A percentile compares a stretch with the other conserved stretches of the same genome.
These are phyloP conservation scores for Iguana delicatissima DNA, from an alignment of 2,797 vertebrate species.

Conservation along the genomic window DNA sequence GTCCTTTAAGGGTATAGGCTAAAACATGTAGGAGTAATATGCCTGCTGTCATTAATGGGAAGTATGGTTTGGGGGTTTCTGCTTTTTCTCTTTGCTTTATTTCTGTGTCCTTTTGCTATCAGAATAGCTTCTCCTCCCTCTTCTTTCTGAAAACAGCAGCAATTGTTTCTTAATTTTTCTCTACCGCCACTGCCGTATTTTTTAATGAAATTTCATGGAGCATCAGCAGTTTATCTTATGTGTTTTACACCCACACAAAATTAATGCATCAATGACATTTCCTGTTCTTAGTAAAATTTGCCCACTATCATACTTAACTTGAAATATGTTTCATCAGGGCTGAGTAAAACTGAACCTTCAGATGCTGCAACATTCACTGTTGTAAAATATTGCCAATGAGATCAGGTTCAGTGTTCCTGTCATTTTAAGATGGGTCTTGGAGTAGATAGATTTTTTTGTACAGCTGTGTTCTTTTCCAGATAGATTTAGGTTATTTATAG, in stretches of 20 bases:
- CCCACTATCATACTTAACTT: not conserved
- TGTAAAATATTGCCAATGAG: not conserved
- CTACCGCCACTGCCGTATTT: not conserved
- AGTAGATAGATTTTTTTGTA: not conserved
- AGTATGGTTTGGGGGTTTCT: rapidly evolving
- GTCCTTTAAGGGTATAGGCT: not conserved
- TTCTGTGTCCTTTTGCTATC: not conserved
- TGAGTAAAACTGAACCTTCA: constrained; percentile 15
- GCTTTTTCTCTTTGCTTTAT: rapidly evolving
- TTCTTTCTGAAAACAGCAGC: not conserved
- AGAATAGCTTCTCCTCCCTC: not conserved
- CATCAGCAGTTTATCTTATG: not conserved
- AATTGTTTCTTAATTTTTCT: constrained; percentile 10
- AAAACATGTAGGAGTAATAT: not conserved
- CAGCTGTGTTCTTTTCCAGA: not conserved
- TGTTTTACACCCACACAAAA: not conserved
- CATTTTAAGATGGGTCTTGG: not conserved
- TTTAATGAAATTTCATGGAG: not conserved
- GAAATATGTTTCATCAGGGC: constrained; percentile 8
- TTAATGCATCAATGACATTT: not conserved
- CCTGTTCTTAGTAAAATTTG: constrained; percentile 16
- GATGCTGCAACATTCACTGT: not conserved
- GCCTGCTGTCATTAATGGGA: not conserved
- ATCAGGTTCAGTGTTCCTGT: not conserved
- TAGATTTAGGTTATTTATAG: not conserved